Base-by-base conservation (phyloP, 2,797 vertebrate species). In the Orestias chungarensis region DNA sequence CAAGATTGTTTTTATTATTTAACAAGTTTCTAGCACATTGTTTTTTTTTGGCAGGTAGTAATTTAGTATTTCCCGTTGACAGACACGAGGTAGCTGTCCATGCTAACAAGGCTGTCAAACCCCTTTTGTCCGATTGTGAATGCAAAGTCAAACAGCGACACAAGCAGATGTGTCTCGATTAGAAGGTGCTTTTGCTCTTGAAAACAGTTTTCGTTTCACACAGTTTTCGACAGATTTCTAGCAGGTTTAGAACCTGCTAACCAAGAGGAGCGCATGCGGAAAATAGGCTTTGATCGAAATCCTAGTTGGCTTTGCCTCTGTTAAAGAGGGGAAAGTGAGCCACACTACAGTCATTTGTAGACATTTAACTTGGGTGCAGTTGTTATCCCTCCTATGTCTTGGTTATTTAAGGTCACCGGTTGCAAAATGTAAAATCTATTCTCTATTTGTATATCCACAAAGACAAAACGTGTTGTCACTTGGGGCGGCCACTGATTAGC, bases 81-180 rank as follows among this genome's bases (percentile, higher is more conserved):
- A 73, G 82, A 77, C 78, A 71, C 82, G 17, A 52, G 70, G 64
- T 90, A 91, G 70, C 59, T 52, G 29, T 88, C 87, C 52, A 70
- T 79, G 91, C 90, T 92, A 89, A 82, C 76, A 11, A 85, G 85
- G 85, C 87, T 93, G 91, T 92, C 89, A 92, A 92, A 91, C 18
- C 69, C 82, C 50, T 73, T 59, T 91, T 92, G 89, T 92, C 74
- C 86, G 73, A 27, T 27, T 44, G 40, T 38, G 66, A 65, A 80
- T 68, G 52, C 9, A 29, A 8, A 33, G 68, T 66, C 64, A 68
- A 84, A 88, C n/a, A 87, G 72, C 46, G 78, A 83, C 86, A 89
- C 49, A 31, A 76, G 43, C 8, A 9, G 25, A 71, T 40, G 11
- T 4, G 27, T 0, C 31, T 31, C 25, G 18, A 7, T 61, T 4